phyloP scores from a whole-genome alignment of 1,140 invertebrate genomes.

The Trichonephila clavata region DNA sequence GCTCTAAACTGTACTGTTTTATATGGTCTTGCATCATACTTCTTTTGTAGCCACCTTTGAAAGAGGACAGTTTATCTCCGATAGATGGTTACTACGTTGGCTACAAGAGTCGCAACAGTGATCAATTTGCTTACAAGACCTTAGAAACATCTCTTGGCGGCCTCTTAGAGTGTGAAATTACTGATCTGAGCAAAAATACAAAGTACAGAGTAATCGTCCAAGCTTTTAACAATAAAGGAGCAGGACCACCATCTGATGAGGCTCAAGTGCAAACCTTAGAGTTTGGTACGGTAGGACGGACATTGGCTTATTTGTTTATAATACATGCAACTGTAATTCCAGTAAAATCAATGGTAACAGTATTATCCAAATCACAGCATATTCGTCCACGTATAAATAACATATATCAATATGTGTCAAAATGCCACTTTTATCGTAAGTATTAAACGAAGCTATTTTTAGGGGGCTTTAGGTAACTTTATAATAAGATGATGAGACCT shows the following conservation, averaged over 20 bases:
- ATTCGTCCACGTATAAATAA: too few relatives aligned
- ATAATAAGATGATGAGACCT: too few relatives aligned
- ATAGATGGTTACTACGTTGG: slow-evolving; percentile 86
- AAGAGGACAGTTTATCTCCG: slow-evolving; percentile 81
- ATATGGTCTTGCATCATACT: too few relatives aligned
- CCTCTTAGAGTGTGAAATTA: slow-evolving; percentile 76
- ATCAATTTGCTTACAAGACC: slow-evolving; percentile 77
- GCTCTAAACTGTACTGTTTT: background rate
- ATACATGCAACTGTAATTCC: background rate
- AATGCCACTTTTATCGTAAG: too few relatives aligned
- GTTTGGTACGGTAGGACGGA: slow-evolving; percentile 80
- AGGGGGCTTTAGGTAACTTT: too few relatives aligned
- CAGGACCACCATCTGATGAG: slow-evolving; percentile 89
- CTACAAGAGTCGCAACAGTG: slow-evolving; percentile 81
- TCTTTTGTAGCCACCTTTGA: slow-evolving; percentile 76
- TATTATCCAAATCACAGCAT: too few relatives aligned
- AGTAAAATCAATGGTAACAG: too few relatives aligned
- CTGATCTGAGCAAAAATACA: slow-evolving; percentile 79
- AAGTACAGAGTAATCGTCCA: slow-evolving; percentile 81
- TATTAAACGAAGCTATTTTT: too few relatives aligned
- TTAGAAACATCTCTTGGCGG: slow-evolving; percentile 56
- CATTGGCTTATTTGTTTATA: background rate
- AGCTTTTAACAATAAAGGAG: slow-evolving; percentile 81
- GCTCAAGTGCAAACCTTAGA: slow-evolving; percentile 87
- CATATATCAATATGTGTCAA: too few relatives aligned